Evolutionary conservation across 2,797 vertebrate species (phyloP).

Genomic region (Smutsia gigantea): DNA sequence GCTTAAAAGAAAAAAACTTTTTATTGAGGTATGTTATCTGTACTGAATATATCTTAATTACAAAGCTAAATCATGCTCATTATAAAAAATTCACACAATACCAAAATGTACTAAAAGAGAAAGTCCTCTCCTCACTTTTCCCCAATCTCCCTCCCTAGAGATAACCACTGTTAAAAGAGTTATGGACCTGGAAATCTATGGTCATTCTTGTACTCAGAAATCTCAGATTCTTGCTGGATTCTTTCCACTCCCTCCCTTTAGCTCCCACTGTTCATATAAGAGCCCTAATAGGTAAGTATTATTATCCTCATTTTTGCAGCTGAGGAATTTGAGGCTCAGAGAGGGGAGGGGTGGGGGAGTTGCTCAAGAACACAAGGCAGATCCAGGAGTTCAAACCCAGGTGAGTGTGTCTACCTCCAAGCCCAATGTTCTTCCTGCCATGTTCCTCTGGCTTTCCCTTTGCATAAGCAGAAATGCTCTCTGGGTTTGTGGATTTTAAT

Average conservation of each 20-base stretch:
- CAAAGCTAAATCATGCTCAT: not conserved
- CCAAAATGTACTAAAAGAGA: not conserved
- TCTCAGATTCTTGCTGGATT: not conserved
- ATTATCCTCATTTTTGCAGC: not conserved
- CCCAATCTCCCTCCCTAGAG: not conserved
- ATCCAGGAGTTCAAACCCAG: not conserved
- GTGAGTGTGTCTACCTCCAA: not conserved
- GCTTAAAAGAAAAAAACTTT: not conserved
- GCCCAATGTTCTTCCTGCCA: not conserved
- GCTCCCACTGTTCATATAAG: not conserved
- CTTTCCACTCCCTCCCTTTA: not conserved
- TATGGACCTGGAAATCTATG: not conserved
- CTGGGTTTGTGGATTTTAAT: too few species aligned
- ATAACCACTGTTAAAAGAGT: not conserved
- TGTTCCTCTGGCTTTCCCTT: not conserved
- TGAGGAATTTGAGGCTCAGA: not conserved
- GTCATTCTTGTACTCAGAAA: constrained; percentile 20
- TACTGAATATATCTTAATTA: not conserved
- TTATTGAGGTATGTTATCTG: not conserved
- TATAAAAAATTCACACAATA: not conserved
- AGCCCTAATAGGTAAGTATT: not conserved
- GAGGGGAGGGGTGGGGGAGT: not conserved
- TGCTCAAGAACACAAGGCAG: not conserved
- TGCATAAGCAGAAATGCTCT: too few species aligned
- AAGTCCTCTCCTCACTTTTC: not conserved